Percentiles rank a stretch among this genome's conserved stretches.
phyloP scores from a whole-genome alignment of 2,113 vertebrate species.

The Raphicerus campestris region DNA sequence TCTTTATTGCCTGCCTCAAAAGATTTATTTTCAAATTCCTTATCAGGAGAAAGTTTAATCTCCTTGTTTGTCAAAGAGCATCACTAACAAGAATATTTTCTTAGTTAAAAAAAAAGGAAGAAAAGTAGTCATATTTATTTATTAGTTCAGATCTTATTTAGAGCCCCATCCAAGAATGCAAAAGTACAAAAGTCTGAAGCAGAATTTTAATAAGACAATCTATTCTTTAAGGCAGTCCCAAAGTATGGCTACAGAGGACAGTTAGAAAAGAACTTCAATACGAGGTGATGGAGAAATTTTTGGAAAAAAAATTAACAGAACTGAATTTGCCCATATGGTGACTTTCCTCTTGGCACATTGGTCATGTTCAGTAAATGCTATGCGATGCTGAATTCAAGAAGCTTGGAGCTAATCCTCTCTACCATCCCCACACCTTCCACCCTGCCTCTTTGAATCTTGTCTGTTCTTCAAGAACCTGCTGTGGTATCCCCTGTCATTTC shows the following conservation, averaged over 20 bases:
- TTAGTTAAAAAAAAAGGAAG: background rate
- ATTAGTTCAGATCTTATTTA: constrained; percentile 22
- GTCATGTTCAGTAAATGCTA: background rate
- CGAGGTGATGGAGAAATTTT: background rate
- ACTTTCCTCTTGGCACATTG: background rate
- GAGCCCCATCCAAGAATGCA: background rate
- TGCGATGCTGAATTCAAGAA: background rate
- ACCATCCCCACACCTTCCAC: background rate
- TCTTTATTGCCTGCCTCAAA: background rate
- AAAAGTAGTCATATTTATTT: background rate
- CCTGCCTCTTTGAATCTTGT: background rate
- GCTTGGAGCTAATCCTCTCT: background rate
- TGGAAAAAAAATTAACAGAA: background rate
- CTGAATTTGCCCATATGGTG: background rate
- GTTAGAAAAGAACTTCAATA: background rate
- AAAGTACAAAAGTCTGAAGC: background rate
- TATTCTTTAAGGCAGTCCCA: background rate
- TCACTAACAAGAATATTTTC: background rate
- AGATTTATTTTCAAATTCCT: background rate
- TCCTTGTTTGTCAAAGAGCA: background rate
- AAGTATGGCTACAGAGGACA: background rate
- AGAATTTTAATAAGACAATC: constrained; percentile 16
- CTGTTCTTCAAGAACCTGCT: background rate
- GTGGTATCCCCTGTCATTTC: background rate
- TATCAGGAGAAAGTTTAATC: background rate